Evolutionary conservation across 2,113 vertebrate species (phyloP).

Genomic region (Calyptommatus sinebrachiatus): DNA sequence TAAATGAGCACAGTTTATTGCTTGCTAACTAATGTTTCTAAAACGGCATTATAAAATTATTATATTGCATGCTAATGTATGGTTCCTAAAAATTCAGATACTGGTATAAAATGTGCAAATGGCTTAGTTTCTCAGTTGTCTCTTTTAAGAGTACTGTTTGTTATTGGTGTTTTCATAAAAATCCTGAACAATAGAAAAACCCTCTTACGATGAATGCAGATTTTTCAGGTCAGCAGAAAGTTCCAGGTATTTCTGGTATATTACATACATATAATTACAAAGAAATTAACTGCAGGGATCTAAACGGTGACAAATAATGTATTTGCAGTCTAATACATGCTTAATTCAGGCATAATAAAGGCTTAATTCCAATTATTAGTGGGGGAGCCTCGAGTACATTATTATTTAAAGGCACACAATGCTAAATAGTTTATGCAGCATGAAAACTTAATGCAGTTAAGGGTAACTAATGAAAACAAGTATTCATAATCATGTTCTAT

Average conservation of each 20-base stretch:
- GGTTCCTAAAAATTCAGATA: constrained; percentile 31
- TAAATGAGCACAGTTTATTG: neutral
- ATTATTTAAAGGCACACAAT: constrained; percentile 34
- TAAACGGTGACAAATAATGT: neutral
- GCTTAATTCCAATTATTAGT: constrained; percentile 27
- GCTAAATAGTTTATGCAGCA: constrained; percentile 26
- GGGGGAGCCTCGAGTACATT: constrained; percentile 10
- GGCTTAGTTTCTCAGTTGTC: neutral
- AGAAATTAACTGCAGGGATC: neutral
- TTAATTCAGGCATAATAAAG: constrained; percentile 11
- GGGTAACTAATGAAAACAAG: constrained; percentile 19
- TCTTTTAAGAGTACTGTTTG: constrained; percentile 49
- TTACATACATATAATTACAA: constrained; percentile 5
- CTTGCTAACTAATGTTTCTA: constrained; percentile 40
- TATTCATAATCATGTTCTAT: constrained; percentile 12
- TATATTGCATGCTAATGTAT: constrained; percentile 12
- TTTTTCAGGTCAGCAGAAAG: constrained; percentile 53
- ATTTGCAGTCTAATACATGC: neutral
- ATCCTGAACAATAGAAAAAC: constrained; percentile 9
- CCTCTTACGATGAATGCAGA: constrained; percentile 20
- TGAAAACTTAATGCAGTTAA: constrained; percentile 17
- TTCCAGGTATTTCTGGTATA: constrained; percentile 42
- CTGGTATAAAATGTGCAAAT: neutral
- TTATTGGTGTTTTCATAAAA: constrained; percentile 37
- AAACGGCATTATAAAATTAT: constrained; percentile 60